Evolutionary conservation across 2,113 vertebrate species (phyloP).

Genomic region (Plestiodon gilberti): DNA sequence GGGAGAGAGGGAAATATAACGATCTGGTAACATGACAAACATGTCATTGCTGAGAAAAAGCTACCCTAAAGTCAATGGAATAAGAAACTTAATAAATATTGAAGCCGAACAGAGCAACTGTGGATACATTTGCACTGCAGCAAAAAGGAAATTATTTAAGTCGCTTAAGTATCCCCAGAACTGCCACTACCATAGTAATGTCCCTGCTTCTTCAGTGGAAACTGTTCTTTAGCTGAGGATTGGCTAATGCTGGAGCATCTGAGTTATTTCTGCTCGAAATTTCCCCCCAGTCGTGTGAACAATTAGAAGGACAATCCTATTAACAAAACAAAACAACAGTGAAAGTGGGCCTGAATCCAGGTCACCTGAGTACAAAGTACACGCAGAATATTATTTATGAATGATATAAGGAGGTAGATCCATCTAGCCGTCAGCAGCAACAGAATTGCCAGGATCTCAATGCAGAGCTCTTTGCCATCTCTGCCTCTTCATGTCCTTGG

Average conservation of each 20-base stretch:
- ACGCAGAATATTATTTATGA: too few species aligned
- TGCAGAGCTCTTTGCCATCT: too few species aligned
- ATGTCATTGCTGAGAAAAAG: conserved; percentile 14
- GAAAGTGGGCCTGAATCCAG: conserved; percentile 3
- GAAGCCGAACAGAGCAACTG: neutral
- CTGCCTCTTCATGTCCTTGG: neutral
- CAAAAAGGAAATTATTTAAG: neutral
- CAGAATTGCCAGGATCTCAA: too few species aligned
- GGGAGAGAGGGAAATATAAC: neutral
- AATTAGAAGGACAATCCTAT: neutral
- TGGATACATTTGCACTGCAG: neutral
- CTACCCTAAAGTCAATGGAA: neutral
- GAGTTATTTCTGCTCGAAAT: neutral
- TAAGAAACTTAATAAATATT: conserved; percentile 8
- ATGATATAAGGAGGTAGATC: too few species aligned
- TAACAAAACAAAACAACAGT: neutral
- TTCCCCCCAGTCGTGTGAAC: neutral
- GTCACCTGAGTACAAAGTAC: neutral
- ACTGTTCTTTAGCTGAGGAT: neutral
- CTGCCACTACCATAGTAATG: neutral
- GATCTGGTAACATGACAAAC: neutral
- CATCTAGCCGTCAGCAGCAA: too few species aligned
- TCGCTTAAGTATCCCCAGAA: neutral
- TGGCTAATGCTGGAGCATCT: neutral
- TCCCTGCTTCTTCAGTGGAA: neutral